A percentile compares a stretch with the other conserved stretches of the same genome.
Conservation (phyloP, 2,888 invertebrate species). For the Cyrtodaria siliqua region DNA sequence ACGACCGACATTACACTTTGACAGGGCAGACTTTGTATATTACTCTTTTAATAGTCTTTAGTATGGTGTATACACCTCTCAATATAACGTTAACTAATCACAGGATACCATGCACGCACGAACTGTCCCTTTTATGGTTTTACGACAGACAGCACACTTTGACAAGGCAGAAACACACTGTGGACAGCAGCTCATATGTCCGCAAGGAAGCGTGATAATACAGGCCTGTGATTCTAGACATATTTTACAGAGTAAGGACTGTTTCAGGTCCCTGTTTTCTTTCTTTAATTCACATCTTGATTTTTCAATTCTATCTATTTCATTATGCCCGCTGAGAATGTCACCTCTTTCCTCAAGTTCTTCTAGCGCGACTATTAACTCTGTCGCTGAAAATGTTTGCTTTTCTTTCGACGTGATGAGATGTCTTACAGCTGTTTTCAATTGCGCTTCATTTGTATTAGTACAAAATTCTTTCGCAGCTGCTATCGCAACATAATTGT, state of each 20-base stretch:
- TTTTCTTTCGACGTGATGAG: background rate
- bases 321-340: background rate
- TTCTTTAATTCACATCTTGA: background rate
- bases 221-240: slow-evolving; percentile 39
- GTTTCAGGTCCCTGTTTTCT: slow-evolving; percentile 23
- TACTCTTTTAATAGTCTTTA: too few relatives aligned
- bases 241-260: slow-evolving; percentile 32
- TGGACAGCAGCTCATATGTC: slow-evolving; percentile 37
- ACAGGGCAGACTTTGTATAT: too few relatives aligned
- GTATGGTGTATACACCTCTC: too few relatives aligned
- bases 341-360: background rate
- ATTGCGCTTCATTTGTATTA: too few relatives aligned
- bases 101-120: slow-evolving; percentile 34
- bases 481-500: too few relatives aligned
- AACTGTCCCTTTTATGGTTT: slow-evolving; percentile 20
- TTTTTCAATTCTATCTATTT: background rate
- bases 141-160: slow-evolving; percentile 32
- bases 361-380: slow-evolving; percentile 1
- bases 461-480: too few relatives aligned
- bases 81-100: too few relatives aligned
- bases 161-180: slow-evolving; percentile 34
- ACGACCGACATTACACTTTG: too few relatives aligned
- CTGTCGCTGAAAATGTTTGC: background rate
- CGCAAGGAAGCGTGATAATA: slow-evolving; percentile 39
- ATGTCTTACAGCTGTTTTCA: too few relatives aligned